Conservation (phyloP, 2,113 vertebrate species). For the Eupsittula cactorum region DNA sequence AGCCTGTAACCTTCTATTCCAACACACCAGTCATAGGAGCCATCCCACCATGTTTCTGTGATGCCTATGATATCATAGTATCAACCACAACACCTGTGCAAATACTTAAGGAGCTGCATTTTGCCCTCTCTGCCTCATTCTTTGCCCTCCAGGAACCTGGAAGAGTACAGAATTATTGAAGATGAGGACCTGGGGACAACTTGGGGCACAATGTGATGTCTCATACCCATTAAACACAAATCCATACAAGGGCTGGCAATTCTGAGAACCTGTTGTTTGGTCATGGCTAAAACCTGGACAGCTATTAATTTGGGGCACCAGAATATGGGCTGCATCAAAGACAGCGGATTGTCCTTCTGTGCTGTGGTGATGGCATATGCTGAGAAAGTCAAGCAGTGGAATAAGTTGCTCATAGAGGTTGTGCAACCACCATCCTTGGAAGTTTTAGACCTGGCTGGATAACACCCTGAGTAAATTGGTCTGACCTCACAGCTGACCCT, state of each 20-base stretch:
- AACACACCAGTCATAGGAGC: too few relatives aligned
- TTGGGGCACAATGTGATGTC: neutral
- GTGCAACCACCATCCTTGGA: neutral
- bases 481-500: neutral
- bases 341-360: neutral
- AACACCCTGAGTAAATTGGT: neutral
- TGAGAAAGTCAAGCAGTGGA: neutral
- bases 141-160: neutral
- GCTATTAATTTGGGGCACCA: neutral
- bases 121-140: neutral
- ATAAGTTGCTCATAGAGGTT: neutral
- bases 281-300: neutral
- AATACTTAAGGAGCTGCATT: neutral
- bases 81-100: neutral
- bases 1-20: too few relatives aligned
- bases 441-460: neutral
- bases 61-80: neutral
- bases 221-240: neutral
- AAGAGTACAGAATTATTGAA: neutral
- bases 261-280: neutral
- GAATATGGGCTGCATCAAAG: neutral
- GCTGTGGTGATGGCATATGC: neutral
- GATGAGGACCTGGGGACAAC: neutral
- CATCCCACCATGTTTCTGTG: too few relatives aligned
- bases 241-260: neutral